phyloP scores from a whole-genome alignment of 2,888 invertebrate genomes.

The Dastarcus helophoroides region DNA sequence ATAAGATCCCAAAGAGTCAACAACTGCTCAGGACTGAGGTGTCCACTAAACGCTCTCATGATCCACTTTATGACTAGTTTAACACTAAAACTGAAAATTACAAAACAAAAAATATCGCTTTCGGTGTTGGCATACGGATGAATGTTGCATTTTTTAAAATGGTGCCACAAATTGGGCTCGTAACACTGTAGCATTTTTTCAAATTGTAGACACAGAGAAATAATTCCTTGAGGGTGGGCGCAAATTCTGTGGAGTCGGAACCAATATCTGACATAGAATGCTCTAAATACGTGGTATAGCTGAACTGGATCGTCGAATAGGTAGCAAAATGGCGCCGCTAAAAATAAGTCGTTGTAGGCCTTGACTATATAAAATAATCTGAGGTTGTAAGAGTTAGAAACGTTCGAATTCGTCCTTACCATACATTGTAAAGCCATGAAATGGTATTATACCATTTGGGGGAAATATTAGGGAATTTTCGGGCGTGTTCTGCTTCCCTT shows the following conservation, averaged over 20 bases:
- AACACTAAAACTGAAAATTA: conserved; percentile 51
- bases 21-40: conserved; percentile 84
- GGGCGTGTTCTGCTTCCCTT: conserved; percentile 54
- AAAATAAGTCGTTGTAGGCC: too few relatives aligned
- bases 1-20: conserved; percentile 87
- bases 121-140: conserved; percentile 91
- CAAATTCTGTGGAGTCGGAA: conserved; percentile 85
- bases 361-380: too few relatives aligned
- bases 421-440: conserved; percentile 96
- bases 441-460: conserved; percentile 90
- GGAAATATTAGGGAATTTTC: conserved; percentile 73
- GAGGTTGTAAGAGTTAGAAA: too few relatives aligned
- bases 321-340: conserved; percentile 92
- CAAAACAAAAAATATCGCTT: too few relatives aligned
- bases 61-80: conserved; percentile 92
- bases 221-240: conserved; percentile 86
- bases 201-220: conserved; percentile 78
- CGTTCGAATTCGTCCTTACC: too few relatives aligned
- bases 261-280: conserved; percentile 86
- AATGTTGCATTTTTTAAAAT: conserved; percentile 76
- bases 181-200: conserved; percentile 82
- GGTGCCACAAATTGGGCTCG: conserved; percentile 84
- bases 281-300: conserved; percentile 81
- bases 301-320: conserved; percentile 79
- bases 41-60: conserved; percentile 92